Evolutionary conservation across 2,888 invertebrate genomes (phyloP), one percentile per base, ranked within the genome.

Genomic region (Hemicrepidius hirtus): DNA sequence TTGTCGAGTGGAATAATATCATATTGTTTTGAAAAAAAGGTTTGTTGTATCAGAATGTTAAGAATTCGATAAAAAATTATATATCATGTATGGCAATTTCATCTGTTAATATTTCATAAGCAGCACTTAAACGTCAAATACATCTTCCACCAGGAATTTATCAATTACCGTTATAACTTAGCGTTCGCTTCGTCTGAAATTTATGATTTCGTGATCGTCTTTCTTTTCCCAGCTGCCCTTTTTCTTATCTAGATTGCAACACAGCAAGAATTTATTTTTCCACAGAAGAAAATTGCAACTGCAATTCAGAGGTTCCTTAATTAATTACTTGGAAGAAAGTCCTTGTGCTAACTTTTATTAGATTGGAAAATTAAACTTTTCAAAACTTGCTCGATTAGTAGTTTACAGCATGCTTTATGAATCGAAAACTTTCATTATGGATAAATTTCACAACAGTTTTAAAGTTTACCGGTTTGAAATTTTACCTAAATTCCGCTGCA

Each of bases 171-270:
- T 40, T 60, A 60, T 60, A 40, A 53, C 53, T 60, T 50, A 41
- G 40, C 64, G 64, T 49, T 49, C 49, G 57, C 44, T 59, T 66
- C 67, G 59, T 67, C 32, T 46, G 57, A 67, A 67, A 67, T 67
- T 67, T 59, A 67, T 49, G 57, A 67, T 67, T 67, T 35, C 59
- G 59, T 67, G 67, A 67, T 57, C 57, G 46, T 28, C 16, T 24
- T n/a, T 57, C 24, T 35, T n/a, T 64, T 49, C 21, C 53, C 53
- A 53, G 24, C 28, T 53, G 28, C 53, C 32, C 53, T 53, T 28
- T 53, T 53, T 28, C 28, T 13, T 20, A n/a, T 21, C 49, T 49
- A 21, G 20, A 49, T 49, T 12, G 49, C 21, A 49, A 12, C 49
- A 20, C 49, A 21, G 20, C 49, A 12, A 20, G 18, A 12, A 49